Evolutionary conservation across 2,797 vertebrate species (phyloP), one percentile per base, ranked within the genome.

Genomic region (Hyperoplus immaculatus): DNA sequence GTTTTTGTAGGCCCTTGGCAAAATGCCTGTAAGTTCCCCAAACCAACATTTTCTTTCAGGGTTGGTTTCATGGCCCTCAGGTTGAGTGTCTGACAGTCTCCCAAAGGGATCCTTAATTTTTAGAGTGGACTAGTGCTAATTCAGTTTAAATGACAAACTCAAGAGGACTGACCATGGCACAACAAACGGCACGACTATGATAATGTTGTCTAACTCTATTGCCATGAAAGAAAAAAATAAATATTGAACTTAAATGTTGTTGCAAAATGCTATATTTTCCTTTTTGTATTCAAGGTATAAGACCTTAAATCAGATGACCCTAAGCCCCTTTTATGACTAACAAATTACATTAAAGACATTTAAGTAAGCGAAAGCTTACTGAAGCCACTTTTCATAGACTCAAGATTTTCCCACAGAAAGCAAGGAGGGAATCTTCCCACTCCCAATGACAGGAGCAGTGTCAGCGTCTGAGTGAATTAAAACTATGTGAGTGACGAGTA

Each of bases 391-490:
- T 75, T 69, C 42, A 70, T 42, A 55, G 67, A 57, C 21, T 67
- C 11, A 0, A 47, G 56, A 69, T 83, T 80, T 38, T 76, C 29
- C 50, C 36, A 41, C 29, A 41, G 69, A 75, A 78, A 84, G 72
- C 1, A 4, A n/a, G 62, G 64, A 75, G 68, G 61, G 85, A 78
- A 61, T 82, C 77, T 85, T 75, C 59, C 15, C 74, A 74, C 78
- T 75, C 69, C 29, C 62, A 69, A 12, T 72, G 87, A 91, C 80
- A 87, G 77, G 54, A 86, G 63, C 58, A 10, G 74, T 66, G 75
- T 79, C 75, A 70, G 83, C 88, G 29, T 29, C 29, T 79, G 83
- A 91, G 88, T 89, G 88, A 89, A 92, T 92, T 86, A 89, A 84
- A 82, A 75, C 85, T 36, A 29, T 0, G 53, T 89, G 91, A 91